Base-by-base conservation (phyloP, 2,113 vertebrate species). In the Craseonycteris thonglongyai region DNA sequence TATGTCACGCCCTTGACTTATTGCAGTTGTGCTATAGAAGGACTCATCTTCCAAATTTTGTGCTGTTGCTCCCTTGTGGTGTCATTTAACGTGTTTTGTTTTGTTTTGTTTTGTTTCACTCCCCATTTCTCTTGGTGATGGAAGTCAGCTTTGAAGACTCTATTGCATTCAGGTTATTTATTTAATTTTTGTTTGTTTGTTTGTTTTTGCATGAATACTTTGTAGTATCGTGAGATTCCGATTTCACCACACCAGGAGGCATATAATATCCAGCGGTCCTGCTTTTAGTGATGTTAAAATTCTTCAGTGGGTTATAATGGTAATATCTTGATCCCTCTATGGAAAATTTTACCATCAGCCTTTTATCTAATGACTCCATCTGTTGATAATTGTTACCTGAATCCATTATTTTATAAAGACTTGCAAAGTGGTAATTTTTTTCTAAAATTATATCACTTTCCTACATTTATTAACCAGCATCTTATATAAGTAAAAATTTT, bases 261-360 rank as follows among this genome's bases (percentile, higher is more conserved):
- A 58, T 59, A 82, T 63, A 42, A 69, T 75, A 51, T 87, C 45
- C 58, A 45, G 28, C 65, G 38, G 45, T 76, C 19, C 68, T 93
- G 82, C 40, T 86, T 93, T 90, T 88, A 72, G 42, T 74, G 56
- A 81, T 72, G 35, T 61, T 92, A 81, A 74, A 3, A n/a, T 82
- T 93, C 22, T 90, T 86, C 38, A 68, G 49, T 30, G 14, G 6
- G 42, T 87, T 85, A 83, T 56, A 65, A 76, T 35, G 38, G 45
- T 72, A 72, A 94, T 40, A 71, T 54, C 28, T 38, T 56, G 47
- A 94, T 90, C 47, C 22, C n/a, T 87, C 35, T n/a, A 26, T 72
- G 47, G 63, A 59, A 93, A 95, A 95, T 88, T 88, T 88, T 28
- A 28, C 76, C 56, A 86, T 82, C 38, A 76, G 47, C n/a, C 42